These are phyloP conservation scores for Crax fasciolata DNA, from an alignment of 2,797 vertebrate genomes.

Conservation along the genomic window DNA sequence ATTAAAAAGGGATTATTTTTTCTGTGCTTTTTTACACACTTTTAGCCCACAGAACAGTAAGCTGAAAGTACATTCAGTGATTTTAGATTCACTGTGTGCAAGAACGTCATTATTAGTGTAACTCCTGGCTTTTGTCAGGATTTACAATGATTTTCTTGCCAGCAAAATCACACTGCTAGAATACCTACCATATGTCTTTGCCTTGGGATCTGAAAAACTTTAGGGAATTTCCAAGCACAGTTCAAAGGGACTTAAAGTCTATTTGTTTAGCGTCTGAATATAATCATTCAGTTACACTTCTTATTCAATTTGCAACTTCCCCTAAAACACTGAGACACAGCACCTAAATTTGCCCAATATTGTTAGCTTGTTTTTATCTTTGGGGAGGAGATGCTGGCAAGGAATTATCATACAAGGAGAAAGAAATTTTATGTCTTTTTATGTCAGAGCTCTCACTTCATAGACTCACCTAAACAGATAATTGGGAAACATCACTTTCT, in stretches of 20 bases:
- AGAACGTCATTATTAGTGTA: background rate
- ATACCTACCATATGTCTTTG: background rate
- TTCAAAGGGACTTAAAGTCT: background rate
- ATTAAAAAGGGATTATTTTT: background rate
- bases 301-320: slow-evolving; percentile 1
- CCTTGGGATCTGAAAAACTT: background rate
- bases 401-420: background rate
- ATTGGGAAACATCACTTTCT: background rate
- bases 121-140: background rate
- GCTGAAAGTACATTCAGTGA: background rate
- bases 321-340: background rate
- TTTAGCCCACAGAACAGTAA: background rate
- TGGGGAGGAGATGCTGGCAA: background rate
- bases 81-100: background rate
- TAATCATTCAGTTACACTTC: slow-evolving; percentile 19
- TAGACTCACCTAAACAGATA: background rate
- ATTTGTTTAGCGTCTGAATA: slow-evolving; percentile 1
- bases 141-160: background rate
- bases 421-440: fast-evolving
- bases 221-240: background rate
- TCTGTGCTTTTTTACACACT: background rate
- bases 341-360: background rate
- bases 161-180: background rate
- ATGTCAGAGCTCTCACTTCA: background rate
- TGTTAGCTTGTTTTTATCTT: background rate